Base-by-base conservation (phyloP, 2,113 vertebrate genomes). In the Plecotus auritus region DNA sequence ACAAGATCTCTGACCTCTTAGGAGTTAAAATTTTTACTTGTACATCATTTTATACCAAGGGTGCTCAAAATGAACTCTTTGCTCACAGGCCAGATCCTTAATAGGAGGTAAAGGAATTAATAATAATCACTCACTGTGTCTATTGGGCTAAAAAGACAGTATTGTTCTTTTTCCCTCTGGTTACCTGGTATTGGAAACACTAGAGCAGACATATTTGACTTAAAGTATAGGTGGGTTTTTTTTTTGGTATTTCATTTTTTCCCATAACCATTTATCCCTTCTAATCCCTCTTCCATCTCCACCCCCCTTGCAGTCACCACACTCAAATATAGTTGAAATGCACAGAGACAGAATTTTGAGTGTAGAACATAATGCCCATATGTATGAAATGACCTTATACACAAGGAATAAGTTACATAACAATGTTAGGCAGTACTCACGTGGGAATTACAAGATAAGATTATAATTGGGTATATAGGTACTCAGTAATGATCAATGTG, bases 61-160 rank as follows among this genome's bases (percentile, higher is more conserved):
- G 99, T 95, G 99, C 99, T 49, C 97, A 99, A 17, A 99, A 99
- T 94, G 99, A 99, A 80, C 97, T 99, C 20, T 99, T 99, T 97
- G 99, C 99, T 59, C 98, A 99, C 72, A 99, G 99, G 61, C 99
- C 99, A 77, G 99, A 99, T 74, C 99, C 99, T 37, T 61, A 61
- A 30, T 42, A 42, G 37, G 56, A 99, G 99, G 99, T 99, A 97
- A 96, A n/a, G 23, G 22, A 74, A 80, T 74, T n/a, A n/a, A n/a
- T 90, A 66, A n/a, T 91, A 37, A 28, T 91, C 1, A 13, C 35
- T 91, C 0, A 61, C 6, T 87, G 17, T 84, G 28, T 93, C 12
- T 70, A 12, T 67, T 49, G 8, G 56, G 69, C 76, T 64, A n/a
- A 95, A 95, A 96, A 85, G 54, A 66, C 13, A 84, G 17, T 67